These are phyloP conservation scores for Montipora sp. DNA, from an alignment of 64 coral and sea anemone species.

Conservation along the genomic window DNA sequence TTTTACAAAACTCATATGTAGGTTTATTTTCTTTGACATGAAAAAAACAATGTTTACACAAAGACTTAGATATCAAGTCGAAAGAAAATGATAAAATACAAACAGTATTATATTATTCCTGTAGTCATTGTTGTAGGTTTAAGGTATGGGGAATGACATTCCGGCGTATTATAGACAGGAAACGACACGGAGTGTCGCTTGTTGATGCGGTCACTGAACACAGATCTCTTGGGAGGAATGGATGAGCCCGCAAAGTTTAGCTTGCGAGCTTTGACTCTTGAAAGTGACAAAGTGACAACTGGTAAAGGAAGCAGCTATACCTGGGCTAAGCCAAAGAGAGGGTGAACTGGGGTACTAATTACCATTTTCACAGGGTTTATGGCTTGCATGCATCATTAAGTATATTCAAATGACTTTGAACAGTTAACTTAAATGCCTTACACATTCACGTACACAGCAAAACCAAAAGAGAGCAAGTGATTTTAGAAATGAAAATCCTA, in stretches of 20 bases:
- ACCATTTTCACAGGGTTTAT: not conserved
- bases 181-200: not conserved
- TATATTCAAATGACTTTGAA: conserved; percentile 2
- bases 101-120: too few relatives aligned
- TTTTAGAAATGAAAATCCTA: too few relatives aligned
- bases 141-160: too few relatives aligned
- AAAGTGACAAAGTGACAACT: not conserved
- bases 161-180: too few relatives aligned
- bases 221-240: not conserved
- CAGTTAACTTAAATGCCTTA: not conserved
- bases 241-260: not conserved
- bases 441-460: too few relatives aligned
- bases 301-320: not conserved
- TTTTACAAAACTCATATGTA: too few relatives aligned
- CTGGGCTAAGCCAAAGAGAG: not conserved
- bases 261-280: not conserved
- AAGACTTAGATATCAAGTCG: too few relatives aligned
- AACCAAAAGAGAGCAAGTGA: too few relatives aligned
- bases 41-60: too few relatives aligned
- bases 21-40: too few relatives aligned
- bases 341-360: not conserved
- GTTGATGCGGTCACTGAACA: not conserved
- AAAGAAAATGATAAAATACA: too few relatives aligned
- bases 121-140: too few relatives aligned
- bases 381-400: not conserved